Percentiles rank a stretch among this genome's conserved stretches.
These are phyloP conservation scores for Craterocephalus amniculus DNA, from an alignment of 2,797 vertebrate genomes.

Conservation along the genomic window DNA sequence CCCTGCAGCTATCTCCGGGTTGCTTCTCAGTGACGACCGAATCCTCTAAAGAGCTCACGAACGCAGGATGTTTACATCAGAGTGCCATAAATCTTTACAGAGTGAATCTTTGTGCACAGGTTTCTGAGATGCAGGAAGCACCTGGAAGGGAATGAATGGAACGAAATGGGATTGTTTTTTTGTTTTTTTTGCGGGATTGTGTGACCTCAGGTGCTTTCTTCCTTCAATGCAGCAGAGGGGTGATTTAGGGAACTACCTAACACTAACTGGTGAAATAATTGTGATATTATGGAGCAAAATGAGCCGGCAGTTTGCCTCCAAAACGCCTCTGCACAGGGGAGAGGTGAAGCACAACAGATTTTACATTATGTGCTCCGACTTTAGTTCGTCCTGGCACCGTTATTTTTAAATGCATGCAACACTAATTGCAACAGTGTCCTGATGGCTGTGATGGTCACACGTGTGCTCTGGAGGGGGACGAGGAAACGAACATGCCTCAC, in stretches of 20 bases:
- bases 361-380: conserved; percentile 35
- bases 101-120: conserved; percentile 34
- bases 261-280: conserved; percentile 2
- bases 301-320: conserved; percentile 13
- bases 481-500: conserved; percentile 19
- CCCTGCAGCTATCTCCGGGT: conserved; percentile 36
- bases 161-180: conserved; percentile 19
- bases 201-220: conserved; percentile 63
- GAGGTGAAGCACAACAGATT: conserved; percentile 19
- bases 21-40: conserved; percentile 27
- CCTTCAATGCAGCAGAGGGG: conserved; percentile 32
- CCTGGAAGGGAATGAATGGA: conserved; percentile 28
- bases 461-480: conserved; percentile 61
- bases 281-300: conserved; percentile 30
- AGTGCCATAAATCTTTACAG: conserved; percentile 56
- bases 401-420: conserved; percentile 64
- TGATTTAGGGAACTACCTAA: conserved; percentile 28
- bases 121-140: conserved; percentile 31
- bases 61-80: conserved; percentile 54
- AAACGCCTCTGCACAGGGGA: neutral
- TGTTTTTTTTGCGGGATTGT: conserved; percentile 31
- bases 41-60: conserved; percentile 64
- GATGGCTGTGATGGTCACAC: conserved; percentile 40
- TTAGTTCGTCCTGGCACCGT: conserved; percentile 43
- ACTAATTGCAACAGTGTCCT: conserved; percentile 50